These are phyloP conservation scores for Hylyphantes graminicola DNA, from an alignment of 1,140 invertebrate species.

Conservation along the genomic window DNA sequence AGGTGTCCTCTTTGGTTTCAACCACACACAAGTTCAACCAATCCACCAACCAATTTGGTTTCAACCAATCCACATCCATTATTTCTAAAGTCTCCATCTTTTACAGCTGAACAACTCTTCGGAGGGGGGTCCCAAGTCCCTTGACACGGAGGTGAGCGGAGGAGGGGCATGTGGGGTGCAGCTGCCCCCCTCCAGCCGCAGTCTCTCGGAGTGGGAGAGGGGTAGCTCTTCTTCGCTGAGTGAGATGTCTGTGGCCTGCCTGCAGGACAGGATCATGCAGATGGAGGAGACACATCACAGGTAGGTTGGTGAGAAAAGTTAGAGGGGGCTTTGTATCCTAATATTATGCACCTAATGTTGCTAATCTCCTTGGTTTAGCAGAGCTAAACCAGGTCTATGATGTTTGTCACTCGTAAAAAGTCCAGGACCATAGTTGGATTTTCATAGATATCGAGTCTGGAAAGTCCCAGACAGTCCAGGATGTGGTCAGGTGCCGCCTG, in stretches of 20 bases:
- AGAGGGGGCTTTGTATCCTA: no score
- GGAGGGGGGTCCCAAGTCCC: slow-evolving; percentile 49
- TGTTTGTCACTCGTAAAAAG: no score
- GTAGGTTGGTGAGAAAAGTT: slow-evolving; percentile 64
- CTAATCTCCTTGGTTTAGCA: no score
- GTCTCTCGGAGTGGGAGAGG: slow-evolving; percentile 89
- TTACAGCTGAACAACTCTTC: slow-evolving; percentile 22
- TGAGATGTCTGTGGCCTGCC: slow-evolving; percentile 89
- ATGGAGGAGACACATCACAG: slow-evolving; percentile 88
- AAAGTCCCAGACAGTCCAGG: no score
- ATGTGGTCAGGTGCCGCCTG: no score
- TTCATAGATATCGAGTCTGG: no score
- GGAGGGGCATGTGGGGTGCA: slow-evolving; percentile 52
- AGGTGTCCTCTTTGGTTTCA: no score
- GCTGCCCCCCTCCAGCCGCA: slow-evolving; percentile 68
- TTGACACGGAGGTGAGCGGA: slow-evolving; percentile 27
- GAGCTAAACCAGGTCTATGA: no score
- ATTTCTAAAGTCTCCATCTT: not conserved
- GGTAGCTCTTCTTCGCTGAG: slow-evolving; percentile 84
- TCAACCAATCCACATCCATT: not conserved
- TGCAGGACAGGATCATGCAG: slow-evolving; percentile 91
- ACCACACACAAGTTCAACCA: no score
- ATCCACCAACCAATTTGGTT: not conserved
- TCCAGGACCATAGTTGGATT: no score
- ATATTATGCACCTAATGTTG: no score